Evolutionary conservation across 2,797 vertebrate genomes (phyloP).

Genomic region (Odontamblyopus lacepedii): DNA sequence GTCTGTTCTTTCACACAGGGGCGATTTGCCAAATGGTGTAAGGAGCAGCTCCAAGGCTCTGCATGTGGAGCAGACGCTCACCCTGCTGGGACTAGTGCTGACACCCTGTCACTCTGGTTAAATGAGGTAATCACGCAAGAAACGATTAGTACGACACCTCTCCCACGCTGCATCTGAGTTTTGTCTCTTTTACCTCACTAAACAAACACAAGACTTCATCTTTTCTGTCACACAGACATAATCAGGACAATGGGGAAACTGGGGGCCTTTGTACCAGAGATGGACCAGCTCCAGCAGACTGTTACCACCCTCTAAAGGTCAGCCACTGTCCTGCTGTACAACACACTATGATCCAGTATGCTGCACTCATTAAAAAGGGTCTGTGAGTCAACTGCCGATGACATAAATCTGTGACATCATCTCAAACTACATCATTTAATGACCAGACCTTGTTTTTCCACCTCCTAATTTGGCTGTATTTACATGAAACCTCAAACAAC

Average conservation of each 20-base stretch:
- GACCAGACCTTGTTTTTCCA: conserved; percentile 13
- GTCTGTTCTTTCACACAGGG: conserved; percentile 27
- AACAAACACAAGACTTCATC: conserved; percentile 33
- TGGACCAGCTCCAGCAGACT: conserved; percentile 22
- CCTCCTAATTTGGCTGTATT: neutral
- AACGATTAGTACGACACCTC: conserved; percentile 40
- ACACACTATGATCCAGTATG: conserved; percentile 24
- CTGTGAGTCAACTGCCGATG: conserved; percentile 29
- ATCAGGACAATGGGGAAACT: conserved; percentile 22
- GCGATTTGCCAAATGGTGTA: conserved; percentile 60
- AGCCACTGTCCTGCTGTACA: conserved; percentile 38
- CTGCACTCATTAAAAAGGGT: conserved; percentile 43
- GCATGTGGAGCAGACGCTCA: conserved; percentile 46
- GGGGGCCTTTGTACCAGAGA: conserved; percentile 20
- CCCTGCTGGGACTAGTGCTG: conserved; percentile 67
- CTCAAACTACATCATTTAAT: conserved; percentile 21
- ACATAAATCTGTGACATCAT: conserved; percentile 53
- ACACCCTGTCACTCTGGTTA: conserved; percentile 61
- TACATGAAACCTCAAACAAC: conserved; percentile 19
- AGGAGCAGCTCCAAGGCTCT: conserved; percentile 29
- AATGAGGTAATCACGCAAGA: conserved; percentile 59
- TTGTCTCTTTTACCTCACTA: conserved; percentile 29
- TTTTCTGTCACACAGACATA: conserved; percentile 17
- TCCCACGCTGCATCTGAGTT: conserved; percentile 35
- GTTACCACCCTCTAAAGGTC: conserved; percentile 27